Base-by-base conservation (phyloP, 92 coral and sea anemone species). In the Palythoa caribaeorum region DNA sequence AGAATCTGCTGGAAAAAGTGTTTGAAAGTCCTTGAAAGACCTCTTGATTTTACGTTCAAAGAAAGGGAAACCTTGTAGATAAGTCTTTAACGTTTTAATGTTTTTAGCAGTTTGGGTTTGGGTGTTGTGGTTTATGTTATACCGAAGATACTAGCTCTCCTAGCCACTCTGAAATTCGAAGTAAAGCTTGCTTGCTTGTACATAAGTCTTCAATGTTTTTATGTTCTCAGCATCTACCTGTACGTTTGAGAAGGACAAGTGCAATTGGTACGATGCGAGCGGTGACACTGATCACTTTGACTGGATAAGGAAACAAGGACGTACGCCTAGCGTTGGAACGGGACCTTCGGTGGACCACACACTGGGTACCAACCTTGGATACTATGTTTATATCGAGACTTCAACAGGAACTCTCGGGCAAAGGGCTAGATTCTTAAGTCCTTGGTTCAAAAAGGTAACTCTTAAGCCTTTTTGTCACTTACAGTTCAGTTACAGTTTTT, bases 331-430 rank as follows among this genome's bases (percentile, higher is more conserved):
- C 69, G 9, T 92, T 87, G 98, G 98, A 3, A 97, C 99, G 5
- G 99, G 99, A 2, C 99, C 99, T 37, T 89, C 94, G 9, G 94
- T 90, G 0, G 99, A 97, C 79, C 99, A 97, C 87, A 97, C 98
- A 3, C 90, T 91, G 9, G 98, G 98, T 15, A 94, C 97, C 13
- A 95, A 92, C 74, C 80, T 52, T 38, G 99, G 99, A 21, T 97
- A 95, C 89, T 97, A 83, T 84, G 73, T 97, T 37, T 97, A 92
- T 76, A 97, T 97, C 44, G 99, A 97, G 90, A 84, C 98, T 16
- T 88, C 99, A 2, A 89, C 80, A 73, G 99, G 99, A 21, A 55
- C 84, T 35, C 88, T 93, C 9, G 94, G 95, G 16, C 93, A 95
- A 87, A 93, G 92, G 40, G 99, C 99, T 4, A 92, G 84, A 71